Base-by-base conservation (phyloP, 2,797 vertebrate species). In the Melanotaenia maccullochi region DNA sequence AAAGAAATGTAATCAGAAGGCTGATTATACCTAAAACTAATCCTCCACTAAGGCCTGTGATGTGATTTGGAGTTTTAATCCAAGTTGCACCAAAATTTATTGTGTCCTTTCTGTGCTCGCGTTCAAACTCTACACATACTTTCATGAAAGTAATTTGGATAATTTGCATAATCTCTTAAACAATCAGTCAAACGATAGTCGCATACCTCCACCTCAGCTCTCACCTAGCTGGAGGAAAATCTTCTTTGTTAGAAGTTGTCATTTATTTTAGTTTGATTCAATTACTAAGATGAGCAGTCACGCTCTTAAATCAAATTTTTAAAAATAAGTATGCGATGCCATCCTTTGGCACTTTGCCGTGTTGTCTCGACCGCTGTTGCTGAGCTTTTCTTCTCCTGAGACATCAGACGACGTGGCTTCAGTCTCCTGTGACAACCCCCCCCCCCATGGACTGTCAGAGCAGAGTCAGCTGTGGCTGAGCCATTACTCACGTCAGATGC, bases 401-500 rank as follows among this genome's bases (percentile, higher is more conserved):
- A 82, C 68, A 35, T 65, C 65, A 62, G 42, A 64, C 47, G 57
- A 73, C 72, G 9, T 52, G 65, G 64, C 71, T 83, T 51, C 47
- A 62, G 77, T 68, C 77, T 84, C 69, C 73, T 47, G 75, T 60
- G 86, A 75, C 62, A 66, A 47, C 68, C 72, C 70, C 57, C 38
- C 40, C 68, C 72, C 70, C 69, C 30, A 20, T 3, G 56, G 64
- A 18, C 42, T 35, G 77, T 59, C 78, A 76, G 71, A 42, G 3
- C 38, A 0, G 59, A 77, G 72, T 65, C 82, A 83, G 44, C 44
- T 20, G 44, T 68, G 47, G 3, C 42, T 0, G 59, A 77, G 73
- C 65, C 82, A 82, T 91, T 84, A 87, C 82, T 88, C 90, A 86
- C 3, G 49, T 58, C 77, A 72, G 75, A 75, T 54, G 79, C 71